Evolutionary conservation across 2,797 vertebrate species (phyloP), one percentile per base, ranked within the genome.

Genomic region (Muscicapa comitata): DNA sequence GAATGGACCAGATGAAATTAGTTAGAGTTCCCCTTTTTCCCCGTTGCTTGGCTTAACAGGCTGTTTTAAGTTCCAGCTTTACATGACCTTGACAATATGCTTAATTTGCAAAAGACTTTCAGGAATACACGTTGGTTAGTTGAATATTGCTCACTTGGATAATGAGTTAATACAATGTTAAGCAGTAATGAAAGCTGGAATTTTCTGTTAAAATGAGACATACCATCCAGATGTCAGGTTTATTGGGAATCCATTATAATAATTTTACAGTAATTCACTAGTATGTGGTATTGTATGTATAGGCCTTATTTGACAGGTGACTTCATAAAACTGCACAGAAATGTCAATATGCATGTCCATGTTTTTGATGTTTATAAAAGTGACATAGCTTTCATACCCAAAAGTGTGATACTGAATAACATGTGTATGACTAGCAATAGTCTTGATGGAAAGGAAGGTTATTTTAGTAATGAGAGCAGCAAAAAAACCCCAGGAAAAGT

Each of bases 281-380:
- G 93, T 95, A 80, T 91, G 88, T 94, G 93, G 84, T 94, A 92
- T 93, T 95, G 86, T 97, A 92, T 86, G 94, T 95, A 95, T 96
- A 96, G 92, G 91, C 94, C 87, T 97, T 95, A 93, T 90, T 96
- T 97, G 96, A 95, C 90, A 93, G 89, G 96, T 94, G 94, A 96
- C 84, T 90, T 91, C 93, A 85, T 96, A 80, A 93, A 97, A 94
- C 92, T 95, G 96, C 94, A 97, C 94, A 96, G 74, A 94, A 94
- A 84, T 94, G 92, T 96, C 94, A 83, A 79, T 96, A 92, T 97
- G 94, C 95, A 97, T 93, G 91, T 95, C 91, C 95, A 95, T 92
- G 95, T 94, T 97, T 95, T 95, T 95, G 95, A 94, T 97, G 94
- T 96, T 94, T 88, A 95, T 94, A 93, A 94, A 95, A 95, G 94